Evolutionary conservation across 2,888 invertebrate species (phyloP).

Genomic region (Dusona sp.): DNA sequence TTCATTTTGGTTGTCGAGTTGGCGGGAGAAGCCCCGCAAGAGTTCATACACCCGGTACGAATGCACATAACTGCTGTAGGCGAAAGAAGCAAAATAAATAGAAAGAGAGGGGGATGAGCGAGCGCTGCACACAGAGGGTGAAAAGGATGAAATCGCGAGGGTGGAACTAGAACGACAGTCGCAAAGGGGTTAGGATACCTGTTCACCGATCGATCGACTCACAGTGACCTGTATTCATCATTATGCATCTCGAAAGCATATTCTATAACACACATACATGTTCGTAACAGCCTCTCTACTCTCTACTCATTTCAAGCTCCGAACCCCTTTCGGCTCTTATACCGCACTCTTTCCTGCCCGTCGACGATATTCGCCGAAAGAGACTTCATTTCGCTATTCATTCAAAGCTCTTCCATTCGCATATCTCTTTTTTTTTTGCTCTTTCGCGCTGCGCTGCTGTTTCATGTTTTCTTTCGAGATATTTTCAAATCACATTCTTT

Average conservation of each 20-base stretch:
- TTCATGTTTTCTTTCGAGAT: conserved; percentile 27
- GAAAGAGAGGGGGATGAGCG: conserved; percentile 24
- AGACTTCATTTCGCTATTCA: conserved; percentile 32
- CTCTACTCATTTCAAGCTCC: conserved; percentile 28
- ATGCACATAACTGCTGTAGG: conserved; percentile 23
- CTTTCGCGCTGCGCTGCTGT: conserved; percentile 19
- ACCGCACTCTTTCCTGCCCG: conserved; percentile 33
- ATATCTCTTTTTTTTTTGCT: conserved; percentile 6
- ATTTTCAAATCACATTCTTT: background rate
- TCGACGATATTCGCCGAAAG: conserved; percentile 45
- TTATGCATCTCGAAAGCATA: conserved; percentile 54
- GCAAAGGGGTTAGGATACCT: conserved; percentile 17
- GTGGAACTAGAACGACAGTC: conserved; percentile 21
- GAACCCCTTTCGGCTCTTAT: conserved; percentile 25
- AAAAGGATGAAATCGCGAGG: conserved; percentile 25
- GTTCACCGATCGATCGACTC: conserved; percentile 64
- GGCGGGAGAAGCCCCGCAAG: background rate
- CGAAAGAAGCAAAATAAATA: conserved; percentile 50
- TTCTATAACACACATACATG: conserved; percentile 39
- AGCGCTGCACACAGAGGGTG: conserved; percentile 12
- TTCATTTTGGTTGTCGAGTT: background rate
- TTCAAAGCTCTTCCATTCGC: conserved; percentile 12
- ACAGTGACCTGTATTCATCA: conserved; percentile 62
- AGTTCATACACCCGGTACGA: background rate
- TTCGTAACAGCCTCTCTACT: conserved; percentile 49